Percentiles rank a stretch among this genome's conserved stretches.
Evolutionary conservation across 2,113 vertebrate genomes (phyloP).

Genomic region (Leptobrachium leishanense): DNA sequence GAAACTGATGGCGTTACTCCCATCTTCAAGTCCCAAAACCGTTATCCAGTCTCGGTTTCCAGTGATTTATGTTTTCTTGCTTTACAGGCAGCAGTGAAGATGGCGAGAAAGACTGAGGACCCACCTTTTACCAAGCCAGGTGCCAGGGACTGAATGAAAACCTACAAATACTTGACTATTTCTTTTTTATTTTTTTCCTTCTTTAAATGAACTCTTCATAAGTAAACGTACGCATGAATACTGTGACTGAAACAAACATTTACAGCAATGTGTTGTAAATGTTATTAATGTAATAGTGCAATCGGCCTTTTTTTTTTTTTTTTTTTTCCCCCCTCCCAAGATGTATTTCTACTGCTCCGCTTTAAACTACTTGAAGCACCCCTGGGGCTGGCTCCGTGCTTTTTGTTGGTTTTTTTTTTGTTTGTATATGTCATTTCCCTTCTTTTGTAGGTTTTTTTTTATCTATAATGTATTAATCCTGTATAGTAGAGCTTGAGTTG

Average conservation of each 20-base stretch:
- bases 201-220: constrained; percentile 8
- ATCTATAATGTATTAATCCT: constrained; percentile 35
- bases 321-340: constrained; percentile 33
- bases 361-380: constrained; percentile 57
- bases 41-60: too few species aligned
- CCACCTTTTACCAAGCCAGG: background rate
- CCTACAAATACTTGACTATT: background rate
- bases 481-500: constrained; percentile 55
- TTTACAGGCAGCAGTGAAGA: constrained; percentile 92
- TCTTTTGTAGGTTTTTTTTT: background rate
- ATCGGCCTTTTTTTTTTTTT: too few species aligned
- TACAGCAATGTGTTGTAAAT: constrained; percentile 45
- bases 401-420: background rate
- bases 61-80: constrained; percentile 37
- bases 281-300: constrained; percentile 56
- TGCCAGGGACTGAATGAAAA: background rate
- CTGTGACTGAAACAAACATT: constrained; percentile 49
- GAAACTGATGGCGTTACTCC: too few species aligned
- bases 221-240: constrained; percentile 11
- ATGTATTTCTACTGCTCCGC: constrained; percentile 51
- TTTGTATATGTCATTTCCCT: too few species aligned
- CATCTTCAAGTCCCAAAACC: too few species aligned
- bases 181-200: background rate
- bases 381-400: constrained; percentile 1
- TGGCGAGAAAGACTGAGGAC: constrained; percentile 84